A percentile compares a stretch with the other conserved stretches of the same genome.
Evolutionary conservation across 2,888 invertebrate species (phyloP).

Genomic region (Hypsopygia costalis): DNA sequence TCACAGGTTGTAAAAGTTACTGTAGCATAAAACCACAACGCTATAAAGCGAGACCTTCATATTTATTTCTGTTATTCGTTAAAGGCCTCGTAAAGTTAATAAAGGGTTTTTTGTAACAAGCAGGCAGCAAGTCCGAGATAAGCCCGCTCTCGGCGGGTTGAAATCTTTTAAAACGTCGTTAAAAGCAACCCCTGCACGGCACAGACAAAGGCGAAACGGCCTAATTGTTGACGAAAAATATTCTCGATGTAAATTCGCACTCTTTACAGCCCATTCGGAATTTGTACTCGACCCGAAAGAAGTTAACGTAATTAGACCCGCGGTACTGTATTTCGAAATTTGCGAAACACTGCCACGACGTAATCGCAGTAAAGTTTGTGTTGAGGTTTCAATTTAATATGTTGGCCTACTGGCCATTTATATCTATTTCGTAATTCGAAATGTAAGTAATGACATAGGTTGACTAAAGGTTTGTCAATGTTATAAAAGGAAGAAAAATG

Average conservation of each 20-base stretch:
- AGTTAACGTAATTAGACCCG: slow-evolving; percentile 68
- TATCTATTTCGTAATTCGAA: no score
- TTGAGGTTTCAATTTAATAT: no score
- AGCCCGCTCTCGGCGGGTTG: slow-evolving; percentile 59
- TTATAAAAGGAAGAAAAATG: no score
- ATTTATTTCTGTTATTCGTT: slow-evolving; percentile 78
- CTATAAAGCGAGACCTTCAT: slow-evolving; percentile 59
- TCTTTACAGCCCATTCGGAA: slow-evolving; percentile 75
- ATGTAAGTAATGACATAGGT: no score
- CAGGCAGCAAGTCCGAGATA: slow-evolving; percentile 70
- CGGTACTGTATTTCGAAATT: slow-evolving; percentile 48
- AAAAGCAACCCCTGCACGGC: slow-evolving; percentile 66
- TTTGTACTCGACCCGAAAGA: slow-evolving; percentile 69
- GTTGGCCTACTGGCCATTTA: no score
- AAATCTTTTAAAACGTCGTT: slow-evolving; percentile 80
- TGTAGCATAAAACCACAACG: slow-evolving; percentile 53
- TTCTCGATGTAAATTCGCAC: slow-evolving; percentile 77
- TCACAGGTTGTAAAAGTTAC: slow-evolving; percentile 54
- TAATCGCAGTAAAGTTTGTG: slow-evolving; percentile 26
- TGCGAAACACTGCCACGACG: slow-evolving; percentile 25
- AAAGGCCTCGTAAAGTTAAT: slow-evolving; percentile 75
- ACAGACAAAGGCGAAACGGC: slow-evolving; percentile 70
- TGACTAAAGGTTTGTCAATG: no score
- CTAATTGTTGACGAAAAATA: slow-evolving; percentile 79
- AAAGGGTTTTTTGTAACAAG: slow-evolving; percentile 74